Evolutionary conservation across 2,113 vertebrate species (phyloP), one percentile per base, ranked within the genome.

Genomic region (Apistogramma diplotaenia): DNA sequence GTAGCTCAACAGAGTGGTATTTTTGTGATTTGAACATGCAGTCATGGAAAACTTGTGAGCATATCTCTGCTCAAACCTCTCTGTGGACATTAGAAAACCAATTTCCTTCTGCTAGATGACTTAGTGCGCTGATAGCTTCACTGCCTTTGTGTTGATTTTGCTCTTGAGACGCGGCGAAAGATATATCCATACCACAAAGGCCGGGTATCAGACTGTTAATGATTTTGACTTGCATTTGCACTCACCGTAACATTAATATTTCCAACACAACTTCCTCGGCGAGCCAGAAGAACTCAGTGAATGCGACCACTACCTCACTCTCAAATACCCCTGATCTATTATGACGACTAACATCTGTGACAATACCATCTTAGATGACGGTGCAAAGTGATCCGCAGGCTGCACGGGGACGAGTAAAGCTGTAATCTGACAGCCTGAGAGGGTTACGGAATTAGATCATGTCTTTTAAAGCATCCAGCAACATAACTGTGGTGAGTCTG

Each of bases 41-140:
- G 93, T 92, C 89, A 90, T 93, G 92, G 88, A 93, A 94, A 92
- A 84, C 89, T 90, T 90, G 87, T 16, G 51, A 87, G 87, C 89
- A 90, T 94, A 91, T 87, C 89, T 91, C 89, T 91, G 90, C 78
- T 82, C 87, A 86, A 92, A 88, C 82, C 88, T 83, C 89, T 85
- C 85, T 85, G 90, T 67, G 91, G 92, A 93, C 90, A 79, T 90
- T 53, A 89, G 86, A 93, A 89, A 87, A 88, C 85, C 82, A 71
- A 80, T 80, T 92, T 92, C 87, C 91, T 90, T 94, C 94, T 95
- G 94, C 60, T 92, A 55, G 79, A 94, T 75, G 90, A 91, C 86
- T 95, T 94, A 94, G 82, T 53, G 79, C 81, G 76, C 72, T 73
- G 56, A 86, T 85, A 80, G 88, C 84, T 83, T 74, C 37, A 23